These are phyloP conservation scores for Lysandra bellargus DNA, from an alignment of 2,888 invertebrate genomes.

Conservation along the genomic window DNA sequence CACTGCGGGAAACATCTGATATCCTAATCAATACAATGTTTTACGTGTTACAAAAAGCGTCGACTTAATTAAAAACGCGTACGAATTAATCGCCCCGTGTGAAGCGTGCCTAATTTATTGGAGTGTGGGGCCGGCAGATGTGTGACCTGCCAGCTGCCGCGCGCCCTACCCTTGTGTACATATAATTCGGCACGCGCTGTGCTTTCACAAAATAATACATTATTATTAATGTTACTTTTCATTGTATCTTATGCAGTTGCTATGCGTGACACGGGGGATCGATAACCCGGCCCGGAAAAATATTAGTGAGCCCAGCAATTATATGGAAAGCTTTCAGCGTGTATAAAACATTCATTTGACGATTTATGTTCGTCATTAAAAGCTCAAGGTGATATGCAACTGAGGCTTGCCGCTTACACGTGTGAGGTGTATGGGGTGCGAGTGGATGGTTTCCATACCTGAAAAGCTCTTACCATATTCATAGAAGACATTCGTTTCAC, in stretches of 20 bases:
- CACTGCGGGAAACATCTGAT: conserved; percentile 1
- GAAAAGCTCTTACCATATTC: not conserved
- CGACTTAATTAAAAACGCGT: not conserved
- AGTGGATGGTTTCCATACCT: not conserved
- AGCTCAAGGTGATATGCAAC: conserved; percentile 3
- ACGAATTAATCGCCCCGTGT: conserved; percentile 27
- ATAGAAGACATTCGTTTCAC: too few species aligned
- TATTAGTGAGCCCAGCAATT: not conserved
- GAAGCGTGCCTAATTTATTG: conserved; percentile 32
- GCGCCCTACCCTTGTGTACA: conserved; percentile 56
- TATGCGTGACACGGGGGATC: conserved; percentile 45
- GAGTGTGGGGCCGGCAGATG: conserved; percentile 45
- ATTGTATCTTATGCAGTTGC: conserved; percentile 64
- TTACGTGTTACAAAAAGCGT: conserved; percentile 6
- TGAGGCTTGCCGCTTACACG: not conserved
- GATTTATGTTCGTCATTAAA: conserved; percentile 15
- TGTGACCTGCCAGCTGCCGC: conserved; percentile 60
- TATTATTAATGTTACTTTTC: conserved; percentile 66
- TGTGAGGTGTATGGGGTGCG: not conserved
- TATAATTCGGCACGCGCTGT: conserved; percentile 67
- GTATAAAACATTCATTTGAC: conserved; percentile 2
- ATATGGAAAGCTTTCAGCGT: conserved; percentile 17
- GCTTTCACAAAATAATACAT: conserved; percentile 75
- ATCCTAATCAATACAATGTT: conserved; percentile 3
- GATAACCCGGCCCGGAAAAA: not conserved